Conservation (phyloP, 2,888 invertebrate genomes). For the Plagodis dolabraria region DNA sequence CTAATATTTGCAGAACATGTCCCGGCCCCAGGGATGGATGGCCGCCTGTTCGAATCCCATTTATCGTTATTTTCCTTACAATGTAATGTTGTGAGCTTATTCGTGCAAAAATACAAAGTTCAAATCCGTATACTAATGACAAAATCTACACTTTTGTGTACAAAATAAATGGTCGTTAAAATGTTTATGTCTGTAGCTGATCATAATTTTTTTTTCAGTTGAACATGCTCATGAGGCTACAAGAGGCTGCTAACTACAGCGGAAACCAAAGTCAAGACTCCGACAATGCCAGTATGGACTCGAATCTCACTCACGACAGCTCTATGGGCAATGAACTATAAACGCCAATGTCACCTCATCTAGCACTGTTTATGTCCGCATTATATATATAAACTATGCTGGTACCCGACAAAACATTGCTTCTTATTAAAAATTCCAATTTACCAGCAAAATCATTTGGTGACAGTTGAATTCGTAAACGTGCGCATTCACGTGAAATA, state of each 20-base stretch:
- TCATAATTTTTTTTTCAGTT: conserved; percentile 83
- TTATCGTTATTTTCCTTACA: too few relatives aligned
- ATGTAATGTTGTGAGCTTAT: too few relatives aligned
- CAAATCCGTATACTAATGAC: too few relatives aligned
- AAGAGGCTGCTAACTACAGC: conserved; percentile 97
- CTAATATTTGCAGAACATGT: too few relatives aligned
- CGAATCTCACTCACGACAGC: conserved; percentile 89
- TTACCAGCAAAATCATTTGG: conserved; percentile 30
- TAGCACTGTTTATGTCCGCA: conserved; percentile 5
- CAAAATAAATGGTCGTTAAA: too few relatives aligned
- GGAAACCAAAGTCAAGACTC: conserved; percentile 96
- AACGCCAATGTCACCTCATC: neutral
- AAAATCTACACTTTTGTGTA: too few relatives aligned
- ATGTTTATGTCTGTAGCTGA: neutral
- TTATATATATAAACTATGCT: conserved; percentile 23
- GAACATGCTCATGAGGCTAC: conserved; percentile 97
- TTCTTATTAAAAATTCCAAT: conserved; percentile 26
- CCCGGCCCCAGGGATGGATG: too few relatives aligned
- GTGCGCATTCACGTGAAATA: conserved; percentile 56
- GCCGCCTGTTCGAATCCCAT: too few relatives aligned
- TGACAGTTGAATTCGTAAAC: conserved; percentile 30
- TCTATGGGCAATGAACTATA: conserved; percentile 81
- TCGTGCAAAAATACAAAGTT: too few relatives aligned
- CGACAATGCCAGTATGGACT: conserved; percentile 93
- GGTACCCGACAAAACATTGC: conserved; percentile 25